These are phyloP conservation scores for Donacobius atricapilla DNA, from an alignment of 2,113 vertebrate species.

Conservation along the genomic window DNA sequence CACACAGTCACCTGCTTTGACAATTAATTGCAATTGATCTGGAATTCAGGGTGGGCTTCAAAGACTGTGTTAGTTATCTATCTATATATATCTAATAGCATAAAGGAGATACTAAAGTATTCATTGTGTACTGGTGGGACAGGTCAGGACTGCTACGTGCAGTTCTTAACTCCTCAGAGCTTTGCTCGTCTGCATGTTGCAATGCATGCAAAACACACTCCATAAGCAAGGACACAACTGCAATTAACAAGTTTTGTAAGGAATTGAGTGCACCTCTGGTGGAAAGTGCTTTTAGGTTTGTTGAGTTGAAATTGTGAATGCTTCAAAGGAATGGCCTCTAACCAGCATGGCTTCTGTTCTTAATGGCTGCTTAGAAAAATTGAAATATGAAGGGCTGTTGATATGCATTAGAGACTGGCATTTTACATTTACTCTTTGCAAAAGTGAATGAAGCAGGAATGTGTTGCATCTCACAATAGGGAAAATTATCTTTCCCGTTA, in stretches of 20 bases:
- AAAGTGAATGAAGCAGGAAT: neutral
- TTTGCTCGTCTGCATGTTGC: neutral
- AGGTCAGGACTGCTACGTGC: neutral
- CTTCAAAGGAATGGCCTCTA: neutral
- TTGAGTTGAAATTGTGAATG: neutral
- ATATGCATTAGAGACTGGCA: neutral
- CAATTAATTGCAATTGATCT: neutral
- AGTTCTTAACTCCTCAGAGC: neutral
- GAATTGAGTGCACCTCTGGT: neutral
- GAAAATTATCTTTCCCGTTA: neutral
- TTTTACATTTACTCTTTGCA: neutral
- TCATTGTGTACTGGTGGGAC: neutral
- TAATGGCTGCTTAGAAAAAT: neutral
- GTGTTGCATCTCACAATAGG: neutral
- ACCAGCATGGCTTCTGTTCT: neutral
- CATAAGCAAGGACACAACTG: neutral
- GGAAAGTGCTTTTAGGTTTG: neutral
- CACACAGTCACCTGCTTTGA: neutral
- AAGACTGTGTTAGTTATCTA: neutral
- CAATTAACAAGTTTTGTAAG: neutral
- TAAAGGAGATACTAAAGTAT: neutral
- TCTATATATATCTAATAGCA: accelerated
- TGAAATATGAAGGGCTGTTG: neutral
- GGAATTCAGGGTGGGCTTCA: neutral
- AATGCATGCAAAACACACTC: neutral